Evolutionary conservation across 1,140 invertebrate species (phyloP).

Genomic region (Cherax quadricarinatus): DNA sequence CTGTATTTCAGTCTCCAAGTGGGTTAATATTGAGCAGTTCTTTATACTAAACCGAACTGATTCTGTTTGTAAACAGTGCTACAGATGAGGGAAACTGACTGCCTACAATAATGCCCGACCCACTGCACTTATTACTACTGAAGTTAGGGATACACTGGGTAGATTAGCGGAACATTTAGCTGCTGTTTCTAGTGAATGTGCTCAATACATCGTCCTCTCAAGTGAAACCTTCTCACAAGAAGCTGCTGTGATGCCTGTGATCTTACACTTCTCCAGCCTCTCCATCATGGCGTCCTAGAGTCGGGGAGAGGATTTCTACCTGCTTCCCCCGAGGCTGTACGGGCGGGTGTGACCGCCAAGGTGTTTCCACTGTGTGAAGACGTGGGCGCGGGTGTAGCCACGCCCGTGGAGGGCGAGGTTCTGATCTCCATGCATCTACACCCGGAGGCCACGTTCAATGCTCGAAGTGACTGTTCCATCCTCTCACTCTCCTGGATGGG

Average conservation of each 20-base stretch:
- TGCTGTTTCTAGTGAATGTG: too few species aligned
- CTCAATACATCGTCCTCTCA: neutral
- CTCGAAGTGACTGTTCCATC: slow-evolving; percentile 96
- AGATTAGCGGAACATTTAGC: neutral
- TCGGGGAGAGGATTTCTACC: too few species aligned
- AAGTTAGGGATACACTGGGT: neutral
- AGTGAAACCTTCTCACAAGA: too few species aligned
- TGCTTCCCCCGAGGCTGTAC: too few species aligned
- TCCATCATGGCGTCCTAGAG: neutral
- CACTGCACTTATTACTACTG: neutral
- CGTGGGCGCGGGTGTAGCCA: neutral
- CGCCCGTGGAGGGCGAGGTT: neutral
- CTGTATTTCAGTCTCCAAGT: neutral
- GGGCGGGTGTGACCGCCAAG: neutral
- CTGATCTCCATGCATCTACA: slow-evolving; percentile 78
- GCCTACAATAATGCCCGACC: neutral
- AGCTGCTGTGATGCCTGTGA: too few species aligned
- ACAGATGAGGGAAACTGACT: neutral
- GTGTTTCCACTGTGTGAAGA: too few species aligned
- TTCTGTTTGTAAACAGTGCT: neutral
- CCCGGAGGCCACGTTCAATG: slow-evolving; percentile 94
- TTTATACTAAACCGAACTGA: neutral
- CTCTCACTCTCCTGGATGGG: slow-evolving; percentile 98
- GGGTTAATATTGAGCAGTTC: too few species aligned
- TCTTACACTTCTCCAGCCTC: neutral